Conservation (phyloP, 1,140 invertebrate genomes). For the Drosophila azteca region DNA sequence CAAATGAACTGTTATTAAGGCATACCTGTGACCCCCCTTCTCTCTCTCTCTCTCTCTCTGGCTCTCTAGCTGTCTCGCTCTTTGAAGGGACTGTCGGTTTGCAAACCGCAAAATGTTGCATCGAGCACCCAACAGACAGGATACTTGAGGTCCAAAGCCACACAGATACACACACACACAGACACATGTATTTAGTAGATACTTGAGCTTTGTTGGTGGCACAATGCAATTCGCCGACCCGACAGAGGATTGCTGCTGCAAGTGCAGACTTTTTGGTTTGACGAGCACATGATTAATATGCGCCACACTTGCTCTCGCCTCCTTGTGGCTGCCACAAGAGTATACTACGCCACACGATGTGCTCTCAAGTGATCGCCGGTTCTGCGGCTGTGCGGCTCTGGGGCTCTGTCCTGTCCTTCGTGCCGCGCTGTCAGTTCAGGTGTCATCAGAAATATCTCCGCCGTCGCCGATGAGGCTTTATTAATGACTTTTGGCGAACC, state of each 20-base stretch:
- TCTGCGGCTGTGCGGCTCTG: slow-evolving; percentile 25
- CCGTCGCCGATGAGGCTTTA: slow-evolving; percentile 63
- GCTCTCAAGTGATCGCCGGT: slow-evolving; percentile 62
- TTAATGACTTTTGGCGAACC: slow-evolving; percentile 66
- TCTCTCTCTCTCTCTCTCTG: too few relatives aligned
- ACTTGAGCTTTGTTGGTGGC: slow-evolving; percentile 67
- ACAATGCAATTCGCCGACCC: slow-evolving; percentile 16
- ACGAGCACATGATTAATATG: slow-evolving; percentile 79
- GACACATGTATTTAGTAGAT: slow-evolving; percentile 8
- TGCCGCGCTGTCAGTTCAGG: slow-evolving; percentile 74
- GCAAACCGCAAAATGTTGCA: slow-evolving; percentile 46
- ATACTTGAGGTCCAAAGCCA: slow-evolving; percentile 61
- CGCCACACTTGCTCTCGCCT: slow-evolving; percentile 57
- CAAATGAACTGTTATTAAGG: slow-evolving; percentile 76
- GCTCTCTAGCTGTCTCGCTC: too few relatives aligned
- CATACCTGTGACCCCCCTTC: background rate
- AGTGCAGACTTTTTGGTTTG: slow-evolving; percentile 45
- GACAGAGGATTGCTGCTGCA: too few relatives aligned
- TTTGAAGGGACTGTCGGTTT: slow-evolving; percentile 4
- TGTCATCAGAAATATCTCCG: slow-evolving; percentile 76
- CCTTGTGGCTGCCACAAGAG: slow-evolving; percentile 23
- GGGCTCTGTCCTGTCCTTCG: slow-evolving; percentile 20
- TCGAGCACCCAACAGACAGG: slow-evolving; percentile 48
- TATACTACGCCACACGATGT: slow-evolving; percentile 44
- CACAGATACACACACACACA: slow-evolving; percentile 19